phyloP scores from a whole-genome alignment of 2,113 vertebrate species.

The Amphiprion ocellaris region DNA sequence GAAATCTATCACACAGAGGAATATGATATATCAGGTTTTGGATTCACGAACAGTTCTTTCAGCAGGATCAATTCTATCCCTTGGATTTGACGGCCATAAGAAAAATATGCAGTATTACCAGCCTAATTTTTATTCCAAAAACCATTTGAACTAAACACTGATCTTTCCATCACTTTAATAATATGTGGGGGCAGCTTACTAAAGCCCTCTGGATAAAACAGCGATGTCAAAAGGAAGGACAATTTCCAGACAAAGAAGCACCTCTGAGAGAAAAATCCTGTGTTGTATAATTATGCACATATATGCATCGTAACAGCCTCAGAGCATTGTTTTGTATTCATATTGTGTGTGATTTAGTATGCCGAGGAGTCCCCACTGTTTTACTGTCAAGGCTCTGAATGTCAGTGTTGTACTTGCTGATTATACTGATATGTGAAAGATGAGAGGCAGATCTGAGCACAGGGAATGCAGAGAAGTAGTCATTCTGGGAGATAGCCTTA shows the following conservation, averaged over 20 bases:
- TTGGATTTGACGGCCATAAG: neutral
- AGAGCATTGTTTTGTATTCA: constrained; percentile 57
- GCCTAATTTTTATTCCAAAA: neutral
- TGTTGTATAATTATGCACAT: constrained; percentile 57
- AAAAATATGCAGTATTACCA: neutral
- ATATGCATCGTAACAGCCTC: constrained; percentile 47
- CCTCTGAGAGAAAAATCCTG: constrained; percentile 23
- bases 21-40: no score
- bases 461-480: constrained; percentile 35
- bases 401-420: constrained; percentile 67
- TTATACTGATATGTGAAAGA: constrained; percentile 64
- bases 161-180: neutral
- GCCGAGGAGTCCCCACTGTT: constrained; percentile 54
- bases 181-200: neutral
- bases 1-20: no score
- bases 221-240: constrained; percentile 34
- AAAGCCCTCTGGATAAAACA: constrained; percentile 13
- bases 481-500: constrained; percentile 26
- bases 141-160: neutral
- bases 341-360: constrained; percentile 47
- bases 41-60: no score
- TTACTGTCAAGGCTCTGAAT: constrained; percentile 53
- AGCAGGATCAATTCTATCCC: no score
- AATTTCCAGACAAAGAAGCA: constrained; percentile 28
- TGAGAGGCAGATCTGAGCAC: constrained; percentile 32